A percentile compares a stretch with the other conserved stretches of the same genome.
Evolutionary conservation across 2,113 vertebrate species (phyloP).

Genomic region (Cettia cetti): DNA sequence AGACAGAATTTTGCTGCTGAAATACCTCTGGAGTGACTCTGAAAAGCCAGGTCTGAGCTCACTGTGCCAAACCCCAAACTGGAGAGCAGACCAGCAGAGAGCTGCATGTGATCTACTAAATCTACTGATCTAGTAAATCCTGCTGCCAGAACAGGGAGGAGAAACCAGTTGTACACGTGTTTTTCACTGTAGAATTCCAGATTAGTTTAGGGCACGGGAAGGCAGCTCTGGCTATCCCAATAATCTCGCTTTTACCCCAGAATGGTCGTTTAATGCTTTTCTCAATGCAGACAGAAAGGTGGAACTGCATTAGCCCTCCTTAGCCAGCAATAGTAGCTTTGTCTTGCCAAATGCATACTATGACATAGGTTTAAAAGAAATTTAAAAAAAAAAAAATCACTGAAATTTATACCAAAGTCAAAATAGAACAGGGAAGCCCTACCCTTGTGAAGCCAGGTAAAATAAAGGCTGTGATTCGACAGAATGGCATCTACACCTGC

Average conservation of each 20-base stretch:
- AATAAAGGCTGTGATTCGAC: not conserved
- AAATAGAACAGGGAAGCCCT: not conserved
- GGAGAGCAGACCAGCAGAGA: not conserved
- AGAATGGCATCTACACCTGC: not conserved
- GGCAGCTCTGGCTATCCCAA: not conserved
- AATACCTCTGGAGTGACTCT: not conserved
- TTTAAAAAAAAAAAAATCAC: not conserved
- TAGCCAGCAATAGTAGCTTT: not conserved
- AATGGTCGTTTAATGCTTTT: not conserved
- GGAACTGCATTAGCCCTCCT: not conserved
- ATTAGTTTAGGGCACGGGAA: not conserved
- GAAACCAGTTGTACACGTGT: rapidly evolving
- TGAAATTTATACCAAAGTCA: not conserved
- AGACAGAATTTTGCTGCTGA: not conserved
- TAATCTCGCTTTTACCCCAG: not conserved
- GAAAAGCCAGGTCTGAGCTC: not conserved
- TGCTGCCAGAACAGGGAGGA: not conserved
- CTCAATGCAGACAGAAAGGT: not conserved
- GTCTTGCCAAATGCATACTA: not conserved
- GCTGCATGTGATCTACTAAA: not conserved
- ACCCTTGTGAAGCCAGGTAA: not conserved
- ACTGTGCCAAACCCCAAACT: not conserved
- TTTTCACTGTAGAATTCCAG: not conserved
- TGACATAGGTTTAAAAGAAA: not conserved
- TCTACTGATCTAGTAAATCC: not conserved